Conservation (phyloP, 2,797 vertebrate species). For the Sebastiscus albofasciatus region DNA sequence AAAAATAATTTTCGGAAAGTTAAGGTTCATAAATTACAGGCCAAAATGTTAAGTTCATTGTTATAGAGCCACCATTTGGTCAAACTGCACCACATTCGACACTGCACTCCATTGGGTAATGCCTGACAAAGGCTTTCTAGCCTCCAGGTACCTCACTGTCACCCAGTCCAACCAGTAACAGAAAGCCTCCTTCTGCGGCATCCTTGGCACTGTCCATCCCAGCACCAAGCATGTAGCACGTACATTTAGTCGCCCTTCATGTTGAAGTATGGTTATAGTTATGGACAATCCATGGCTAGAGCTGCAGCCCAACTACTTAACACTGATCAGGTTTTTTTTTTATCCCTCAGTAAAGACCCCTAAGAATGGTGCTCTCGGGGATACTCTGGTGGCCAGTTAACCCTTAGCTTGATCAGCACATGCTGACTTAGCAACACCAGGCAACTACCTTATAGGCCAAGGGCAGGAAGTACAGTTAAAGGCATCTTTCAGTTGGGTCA, state of each 20-base stretch:
- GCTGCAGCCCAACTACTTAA: neutral
- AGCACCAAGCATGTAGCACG: neutral
- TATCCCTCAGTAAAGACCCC: neutral
- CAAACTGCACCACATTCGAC: too few species aligned
- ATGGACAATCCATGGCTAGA: neutral
- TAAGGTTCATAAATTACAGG: too few species aligned
- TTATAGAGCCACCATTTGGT: too few species aligned
- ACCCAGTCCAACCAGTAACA: neutral
- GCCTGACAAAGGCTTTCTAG: neutral
- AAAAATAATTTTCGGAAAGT: too few species aligned
- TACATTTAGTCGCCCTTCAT: neutral
- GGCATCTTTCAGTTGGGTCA: neutral
- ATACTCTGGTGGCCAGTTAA: neutral
- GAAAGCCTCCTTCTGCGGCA: neutral
- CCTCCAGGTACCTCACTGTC: neutral
- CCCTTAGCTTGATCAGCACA: neutral
- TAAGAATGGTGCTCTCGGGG: neutral
- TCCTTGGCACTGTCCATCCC: neutral
- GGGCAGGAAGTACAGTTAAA: neutral
- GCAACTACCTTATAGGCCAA: neutral
- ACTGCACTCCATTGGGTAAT: too few species aligned
- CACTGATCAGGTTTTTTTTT: neutral
- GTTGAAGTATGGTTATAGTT: neutral
- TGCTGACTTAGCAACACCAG: neutral
- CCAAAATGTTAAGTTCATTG: too few species aligned